Evolutionary conservation across 2,888 invertebrate genomes (phyloP), one percentile per base, ranked within the genome.

Genomic region (Cheilosia vulpina): DNA sequence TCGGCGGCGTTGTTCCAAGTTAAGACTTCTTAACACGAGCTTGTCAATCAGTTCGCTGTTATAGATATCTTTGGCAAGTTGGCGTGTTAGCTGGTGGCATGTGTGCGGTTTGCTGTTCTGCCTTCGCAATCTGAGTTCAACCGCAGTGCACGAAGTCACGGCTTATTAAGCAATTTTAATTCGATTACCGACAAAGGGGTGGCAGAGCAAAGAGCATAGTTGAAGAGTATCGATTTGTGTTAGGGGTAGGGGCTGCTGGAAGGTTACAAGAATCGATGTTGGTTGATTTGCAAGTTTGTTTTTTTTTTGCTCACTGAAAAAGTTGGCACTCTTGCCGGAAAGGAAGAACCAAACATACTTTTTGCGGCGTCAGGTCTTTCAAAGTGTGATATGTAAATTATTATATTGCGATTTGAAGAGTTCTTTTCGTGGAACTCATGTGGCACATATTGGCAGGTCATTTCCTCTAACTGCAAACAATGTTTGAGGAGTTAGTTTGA

Each of bases 141-240:
- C 84, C 84, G 53, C 80, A 84, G 60, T 75, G 55, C 84, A 84
- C 69, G 50, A 84, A 76, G 76, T 75, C 84, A 84, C 65, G 66
- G 71, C 55, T 66, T 75, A 84, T 80, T 84, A 80, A 76, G 75
- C 80, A 71, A 80, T 76, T 75, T 76, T 84, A 76, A 76, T 80
- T 80, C 57, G 60, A 63, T 83, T 83, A 38, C 68, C 17, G 4
- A 3, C 9, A 34, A 41, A 21, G n/a, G 19, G 45, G 21, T 11
- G 13, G 24, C 24, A 52, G 4, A 24, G 3, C 19, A 50, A 2
- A 38, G 65, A 38, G n/a, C n/a, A n/a, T 13, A 41, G 50, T 52
- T 17, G 38, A 27, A 24, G 53, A 24, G 47, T 71, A 72, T 72
- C 62, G 72, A 72, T 72, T 52, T 72, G 43, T 5, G 9, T 5